Evolutionary conservation across 2,888 invertebrate species (phyloP).

Genomic region (Conomelus anceps): DNA sequence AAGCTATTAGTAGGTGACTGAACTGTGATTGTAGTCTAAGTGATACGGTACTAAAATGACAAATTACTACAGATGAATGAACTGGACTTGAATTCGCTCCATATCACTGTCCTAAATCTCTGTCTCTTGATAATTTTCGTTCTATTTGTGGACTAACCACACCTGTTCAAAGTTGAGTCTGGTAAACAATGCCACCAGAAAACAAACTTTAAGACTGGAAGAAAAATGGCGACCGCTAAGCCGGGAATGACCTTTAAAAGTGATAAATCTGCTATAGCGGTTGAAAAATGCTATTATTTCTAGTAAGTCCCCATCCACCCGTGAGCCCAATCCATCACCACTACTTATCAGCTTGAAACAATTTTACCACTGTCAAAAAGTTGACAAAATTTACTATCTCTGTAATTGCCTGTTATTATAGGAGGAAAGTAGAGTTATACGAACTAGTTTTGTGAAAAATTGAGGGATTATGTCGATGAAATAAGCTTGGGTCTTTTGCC

Average conservation of each 20-base stretch:
- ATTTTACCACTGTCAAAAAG: neutral
- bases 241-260: neutral
- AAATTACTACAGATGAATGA: too few relatives aligned
- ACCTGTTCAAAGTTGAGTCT: neutral
- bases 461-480: neutral
- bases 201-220: neutral
- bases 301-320: neutral
- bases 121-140: neutral
- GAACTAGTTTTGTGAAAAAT: neutral
- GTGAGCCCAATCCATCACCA: neutral
- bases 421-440: too few relatives aligned
- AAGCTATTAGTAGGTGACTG: too few relatives aligned
- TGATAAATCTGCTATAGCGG: neutral
- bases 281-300: neutral
- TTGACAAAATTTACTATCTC: neutral
- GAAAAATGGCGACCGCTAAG: neutral
- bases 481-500: neutral
- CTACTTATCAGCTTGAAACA: neutral
- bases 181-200: neutral
- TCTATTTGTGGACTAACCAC: neutral
- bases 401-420: neutral
- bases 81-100: too few relatives aligned
- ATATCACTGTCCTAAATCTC: neutral
- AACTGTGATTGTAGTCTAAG: too few relatives aligned
- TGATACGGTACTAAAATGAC: too few relatives aligned